Evolutionary conservation across 2,888 invertebrate genomes (phyloP).

Genomic region (Apotomis turbidana): DNA sequence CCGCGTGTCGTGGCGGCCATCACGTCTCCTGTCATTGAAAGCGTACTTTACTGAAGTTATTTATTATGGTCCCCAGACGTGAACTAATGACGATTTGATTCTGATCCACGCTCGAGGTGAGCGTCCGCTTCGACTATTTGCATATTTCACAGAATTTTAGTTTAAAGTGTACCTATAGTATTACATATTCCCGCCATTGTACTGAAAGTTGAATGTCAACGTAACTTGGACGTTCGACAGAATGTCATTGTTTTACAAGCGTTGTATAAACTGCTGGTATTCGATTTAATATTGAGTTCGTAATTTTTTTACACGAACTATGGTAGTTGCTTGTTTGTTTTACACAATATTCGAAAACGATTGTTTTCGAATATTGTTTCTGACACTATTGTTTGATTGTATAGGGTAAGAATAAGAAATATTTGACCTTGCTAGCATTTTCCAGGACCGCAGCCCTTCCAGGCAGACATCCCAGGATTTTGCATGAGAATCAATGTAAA

Average conservation of each 20-base stretch:
- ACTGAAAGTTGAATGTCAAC: constrained; percentile 17
- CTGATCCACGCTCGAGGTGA: constrained; percentile 54
- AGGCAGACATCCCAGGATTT: no score
- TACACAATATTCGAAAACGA: no score
- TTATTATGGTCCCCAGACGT: constrained; percentile 58
- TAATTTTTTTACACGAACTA: neutral
- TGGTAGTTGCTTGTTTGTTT: neutral
- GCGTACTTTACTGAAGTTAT: constrained; percentile 58
- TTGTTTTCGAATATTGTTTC: no score
- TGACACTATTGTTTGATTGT: no score
- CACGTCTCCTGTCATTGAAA: constrained; percentile 71
- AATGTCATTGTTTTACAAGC: constrained; percentile 18
- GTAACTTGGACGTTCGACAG: constrained; percentile 21
- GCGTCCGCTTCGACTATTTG: constrained; percentile 40
- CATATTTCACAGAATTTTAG: constrained; percentile 35
- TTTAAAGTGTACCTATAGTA: constrained; percentile 18
- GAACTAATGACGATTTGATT: constrained; percentile 71
- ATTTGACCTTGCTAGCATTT: no score
- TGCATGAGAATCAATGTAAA: neutral
- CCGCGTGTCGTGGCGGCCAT: constrained; percentile 68
- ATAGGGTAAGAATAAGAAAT: no score
- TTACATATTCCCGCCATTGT: constrained; percentile 14
- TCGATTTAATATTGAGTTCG: constrained; percentile 10
- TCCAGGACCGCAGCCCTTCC: no score
- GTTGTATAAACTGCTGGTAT: constrained; percentile 7